Conservation (phyloP, 2,797 vertebrate genomes). For the Phoxinus dragarum region DNA sequence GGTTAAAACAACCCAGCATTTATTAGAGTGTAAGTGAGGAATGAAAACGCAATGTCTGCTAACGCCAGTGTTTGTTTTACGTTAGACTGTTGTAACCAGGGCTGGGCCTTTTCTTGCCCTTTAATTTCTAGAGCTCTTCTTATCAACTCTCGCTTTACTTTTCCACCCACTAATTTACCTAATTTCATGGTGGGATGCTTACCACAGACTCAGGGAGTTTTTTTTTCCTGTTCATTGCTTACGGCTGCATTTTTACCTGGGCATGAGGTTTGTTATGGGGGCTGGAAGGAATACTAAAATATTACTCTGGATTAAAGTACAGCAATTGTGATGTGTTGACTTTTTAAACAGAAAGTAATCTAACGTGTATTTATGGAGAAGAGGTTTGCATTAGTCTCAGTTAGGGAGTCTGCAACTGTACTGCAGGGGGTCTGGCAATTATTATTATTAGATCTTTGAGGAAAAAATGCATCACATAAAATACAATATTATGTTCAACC, state of each 20-base stretch:
- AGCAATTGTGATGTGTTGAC: constrained; percentile 18
- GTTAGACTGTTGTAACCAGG: constrained; percentile 15
- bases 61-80: background rate
- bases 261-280: constrained; percentile 15
- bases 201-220: constrained; percentile 40
- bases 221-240: constrained; percentile 16
- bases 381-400: constrained; percentile 19
- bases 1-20: no score
- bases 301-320: constrained; percentile 38
- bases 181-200: constrained; percentile 55
- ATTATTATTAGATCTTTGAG: background rate
- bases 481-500: background rate
- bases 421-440: constrained; percentile 1
- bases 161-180: constrained; percentile 77
- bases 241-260: constrained; percentile 45
- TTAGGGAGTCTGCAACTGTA: background rate
- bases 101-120: constrained; percentile 39
- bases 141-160: constrained; percentile 71
- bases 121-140: constrained; percentile 64
- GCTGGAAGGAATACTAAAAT: constrained; percentile 35
- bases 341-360: constrained; percentile 18
- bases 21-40: background rate
- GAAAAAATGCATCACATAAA: background rate
- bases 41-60: background rate
- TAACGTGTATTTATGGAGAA: constrained; percentile 49